Percentiles rank a stretch among this genome's conserved stretches.
Evolutionary conservation across 2,888 invertebrate species (phyloP).

Genomic region (Lysandra bellargus): DNA sequence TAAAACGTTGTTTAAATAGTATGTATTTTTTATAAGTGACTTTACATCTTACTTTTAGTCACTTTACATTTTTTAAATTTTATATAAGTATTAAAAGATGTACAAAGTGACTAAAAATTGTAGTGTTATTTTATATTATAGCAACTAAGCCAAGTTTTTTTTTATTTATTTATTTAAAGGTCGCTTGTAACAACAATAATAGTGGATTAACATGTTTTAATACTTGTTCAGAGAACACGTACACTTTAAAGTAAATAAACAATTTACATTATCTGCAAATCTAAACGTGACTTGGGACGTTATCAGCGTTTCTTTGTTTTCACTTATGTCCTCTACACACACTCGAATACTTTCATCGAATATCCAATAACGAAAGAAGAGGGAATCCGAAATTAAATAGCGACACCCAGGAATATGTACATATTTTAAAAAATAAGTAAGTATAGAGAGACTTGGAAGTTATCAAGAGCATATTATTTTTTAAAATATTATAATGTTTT

Average conservation of each 20-base stretch:
- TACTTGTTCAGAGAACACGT: not conserved
- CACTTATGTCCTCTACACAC: not conserved
- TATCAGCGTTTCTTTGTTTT: conserved; percentile 1
- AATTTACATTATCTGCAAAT: conserved; percentile 16
- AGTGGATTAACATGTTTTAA: conserved; percentile 17
- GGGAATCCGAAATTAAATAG: not conserved
- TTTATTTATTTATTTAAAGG: no score
- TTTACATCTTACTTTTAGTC: no score
- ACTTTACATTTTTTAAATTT: not conserved
- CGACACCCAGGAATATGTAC: no score
- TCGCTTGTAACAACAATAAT: not conserved
- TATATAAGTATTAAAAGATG: not conserved
- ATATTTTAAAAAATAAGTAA: no score
- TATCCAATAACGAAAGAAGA: not conserved
- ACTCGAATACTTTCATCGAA: not conserved
- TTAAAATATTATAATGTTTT: no score
- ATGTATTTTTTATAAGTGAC: no score
- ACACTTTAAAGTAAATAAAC: conserved; percentile 3
- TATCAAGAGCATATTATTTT: no score
- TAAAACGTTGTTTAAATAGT: not conserved
- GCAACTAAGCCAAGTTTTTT: not conserved
- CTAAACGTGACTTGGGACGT: conserved; percentile 21
- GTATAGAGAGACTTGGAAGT: no score
- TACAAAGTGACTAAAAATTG: not conserved
- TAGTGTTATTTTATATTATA: not conserved